These are phyloP conservation scores for Proterorhinus semilunaris DNA, from an alignment of 2,113 vertebrate genomes.

Conservation along the genomic window DNA sequence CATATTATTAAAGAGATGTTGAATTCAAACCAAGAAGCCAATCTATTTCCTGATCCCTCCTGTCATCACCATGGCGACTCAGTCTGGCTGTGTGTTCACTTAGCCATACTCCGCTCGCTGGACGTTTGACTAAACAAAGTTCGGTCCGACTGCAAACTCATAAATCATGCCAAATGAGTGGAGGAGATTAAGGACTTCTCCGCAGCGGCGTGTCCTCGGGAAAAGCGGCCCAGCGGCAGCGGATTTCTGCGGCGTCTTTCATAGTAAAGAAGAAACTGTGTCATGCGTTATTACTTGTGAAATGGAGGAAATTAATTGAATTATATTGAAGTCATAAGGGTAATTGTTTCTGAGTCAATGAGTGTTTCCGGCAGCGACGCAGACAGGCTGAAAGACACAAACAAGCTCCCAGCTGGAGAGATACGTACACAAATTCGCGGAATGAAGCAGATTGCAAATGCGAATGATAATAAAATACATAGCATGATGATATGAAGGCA, in stretches of 20 bases:
- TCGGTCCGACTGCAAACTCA: conserved; percentile 36
- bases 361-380: conserved; percentile 60
- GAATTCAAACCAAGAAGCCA: conserved; percentile 37
- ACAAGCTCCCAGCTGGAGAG: conserved; percentile 68
- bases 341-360: conserved; percentile 80
- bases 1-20: conserved; percentile 43
- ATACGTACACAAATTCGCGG: conserved; percentile 51
- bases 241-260: conserved; percentile 34
- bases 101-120: conserved; percentile 32
- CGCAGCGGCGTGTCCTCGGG: conserved; percentile 25
- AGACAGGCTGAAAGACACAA: conserved; percentile 65
- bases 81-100: conserved; percentile 17
- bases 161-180: conserved; percentile 58
- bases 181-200: conserved; percentile 51
- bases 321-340: conserved; percentile 76
- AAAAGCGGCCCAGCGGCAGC: conserved; percentile 32
- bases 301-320: conserved; percentile 79
- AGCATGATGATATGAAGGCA: conserved; percentile 28
- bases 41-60: conserved; percentile 28
- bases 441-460: conserved; percentile 62
- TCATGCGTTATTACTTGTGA: conserved; percentile 73
- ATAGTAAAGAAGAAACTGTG: conserved; percentile 40
- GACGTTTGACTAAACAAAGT: conserved; percentile 55
- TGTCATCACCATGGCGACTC: conserved; percentile 26
- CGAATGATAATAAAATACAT: conserved; percentile 55